These are phyloP conservation scores for Falco berigora DNA, from an alignment of 2,797 vertebrate species.

Conservation along the genomic window DNA sequence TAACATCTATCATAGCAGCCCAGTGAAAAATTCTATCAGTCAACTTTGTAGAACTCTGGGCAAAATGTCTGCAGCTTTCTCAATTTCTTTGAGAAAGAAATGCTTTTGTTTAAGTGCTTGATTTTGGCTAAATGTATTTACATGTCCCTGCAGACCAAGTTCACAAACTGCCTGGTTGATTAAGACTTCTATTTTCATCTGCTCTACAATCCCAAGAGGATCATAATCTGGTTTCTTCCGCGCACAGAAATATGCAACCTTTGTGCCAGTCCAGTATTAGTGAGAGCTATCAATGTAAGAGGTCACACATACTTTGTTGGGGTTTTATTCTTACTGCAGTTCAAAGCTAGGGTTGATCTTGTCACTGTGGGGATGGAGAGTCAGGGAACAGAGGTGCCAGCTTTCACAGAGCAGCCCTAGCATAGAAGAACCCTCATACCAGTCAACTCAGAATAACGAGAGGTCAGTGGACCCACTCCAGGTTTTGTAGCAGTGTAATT, in stretches of 20 bases:
- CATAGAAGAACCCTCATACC: background rate
- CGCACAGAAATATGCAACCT: background rate
- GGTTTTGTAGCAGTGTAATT: background rate
- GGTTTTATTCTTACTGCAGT: background rate
- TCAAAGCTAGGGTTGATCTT: background rate
- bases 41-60: background rate
- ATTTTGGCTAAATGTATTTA: background rate
- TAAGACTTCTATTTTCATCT: constrained; percentile 6
- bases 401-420: background rate
- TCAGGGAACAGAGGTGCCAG: background rate
- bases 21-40: background rate
- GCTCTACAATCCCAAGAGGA: background rate
- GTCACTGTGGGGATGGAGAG: background rate
- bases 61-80: background rate
- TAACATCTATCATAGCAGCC: background rate
- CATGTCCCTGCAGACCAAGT: background rate
- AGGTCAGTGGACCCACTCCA: background rate
- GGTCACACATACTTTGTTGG: background rate
- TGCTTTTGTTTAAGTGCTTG: background rate
- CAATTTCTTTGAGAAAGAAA: background rate
- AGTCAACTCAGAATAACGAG: background rate
- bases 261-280: background rate
- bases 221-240: background rate
- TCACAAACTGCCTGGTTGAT: background rate
- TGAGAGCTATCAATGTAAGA: background rate